phyloP scores from a whole-genome alignment of 2,888 invertebrate species.

The Teleiodes luculella region DNA sequence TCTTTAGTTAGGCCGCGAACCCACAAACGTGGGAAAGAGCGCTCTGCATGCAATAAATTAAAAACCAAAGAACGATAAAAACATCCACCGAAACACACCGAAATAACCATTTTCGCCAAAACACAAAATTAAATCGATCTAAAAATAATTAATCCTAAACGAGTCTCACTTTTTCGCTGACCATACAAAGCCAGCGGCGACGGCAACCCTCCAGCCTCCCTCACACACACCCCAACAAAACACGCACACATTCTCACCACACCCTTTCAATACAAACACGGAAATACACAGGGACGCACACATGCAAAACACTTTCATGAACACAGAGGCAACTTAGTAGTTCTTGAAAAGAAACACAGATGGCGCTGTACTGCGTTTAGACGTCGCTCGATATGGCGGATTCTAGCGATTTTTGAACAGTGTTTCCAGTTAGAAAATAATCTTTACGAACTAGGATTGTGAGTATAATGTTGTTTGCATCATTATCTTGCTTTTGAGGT shows the following conservation, averaged over 20 bases:
- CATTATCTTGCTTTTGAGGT: no score
- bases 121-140: no score
- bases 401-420: not conserved
- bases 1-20: no score
- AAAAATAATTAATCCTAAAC: not conserved
- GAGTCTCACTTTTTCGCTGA: slow-evolving; percentile 22
- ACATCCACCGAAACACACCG: no score
- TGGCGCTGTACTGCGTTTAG: slow-evolving; percentile 27
- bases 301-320: not conserved
- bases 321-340: not conserved
- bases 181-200: slow-evolving; percentile 54
- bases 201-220: slow-evolving; percentile 55
- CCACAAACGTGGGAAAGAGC: no score
- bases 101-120: no score
- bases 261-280: not conserved
- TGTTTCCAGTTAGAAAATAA: not conserved
- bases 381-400: not conserved
- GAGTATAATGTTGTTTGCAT: not conserved
- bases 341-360: slow-evolving; percentile 40
- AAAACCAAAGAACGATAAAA: no score
- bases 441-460: no score
- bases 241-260: slow-evolving; percentile 22
- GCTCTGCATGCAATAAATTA: no score
- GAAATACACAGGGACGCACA: slow-evolving; percentile 6
- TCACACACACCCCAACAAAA: slow-evolving; percentile 7